Base-by-base conservation (phyloP, 2,888 invertebrate species). In the Eupelmus urozonus region DNA sequence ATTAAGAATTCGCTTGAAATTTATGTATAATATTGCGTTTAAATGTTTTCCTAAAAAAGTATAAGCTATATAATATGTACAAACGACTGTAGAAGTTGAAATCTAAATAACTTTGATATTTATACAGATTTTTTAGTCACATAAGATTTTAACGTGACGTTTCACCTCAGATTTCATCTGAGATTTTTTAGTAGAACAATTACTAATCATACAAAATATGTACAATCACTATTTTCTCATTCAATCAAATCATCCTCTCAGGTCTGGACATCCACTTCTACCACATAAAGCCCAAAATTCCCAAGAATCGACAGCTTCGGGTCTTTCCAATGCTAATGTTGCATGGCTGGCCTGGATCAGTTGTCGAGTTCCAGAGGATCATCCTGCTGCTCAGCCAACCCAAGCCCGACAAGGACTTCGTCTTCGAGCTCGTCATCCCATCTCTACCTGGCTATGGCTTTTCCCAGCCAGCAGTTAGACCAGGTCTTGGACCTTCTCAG, bases 291-390 rank as follows among this genome's bases (percentile, higher is more conserved):
- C 94, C 95, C 0, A 85, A 88, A 27, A 40, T 87, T 1, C 77
- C 85, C 72, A 59, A 88, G 79, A 79, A 88, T 25, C 90, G 86
- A 82, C 90, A 90, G 55, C n/a, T 91, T 42, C 90, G 90, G 82
- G 91, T 93, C 1, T 82, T 94, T 0, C 96, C 96, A 0, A 81
- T 97, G 11, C 87, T 97, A 2, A 75, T 97, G 60, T 87, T 95
- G 18, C 96, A 97, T 83, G 96, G 97, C 23, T 97, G 97, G 97
- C 97, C 97, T 0, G 95, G 96, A 1, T 95, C 95, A 0, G 89
- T 96, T 0, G 92, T 94, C 3, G 96, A 97, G 88, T 96, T 96
- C 88, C 94, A 95, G 85, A 94, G 94, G 72, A 88, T 95, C 20
- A 93, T 96, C 71, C 95, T 95, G 0, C 84, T 93, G 75, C 87